Percentiles rank a stretch among this genome's conserved stretches.
Conservation (phyloP, 2,888 invertebrate species). For the Melanchra persicariae region DNA sequence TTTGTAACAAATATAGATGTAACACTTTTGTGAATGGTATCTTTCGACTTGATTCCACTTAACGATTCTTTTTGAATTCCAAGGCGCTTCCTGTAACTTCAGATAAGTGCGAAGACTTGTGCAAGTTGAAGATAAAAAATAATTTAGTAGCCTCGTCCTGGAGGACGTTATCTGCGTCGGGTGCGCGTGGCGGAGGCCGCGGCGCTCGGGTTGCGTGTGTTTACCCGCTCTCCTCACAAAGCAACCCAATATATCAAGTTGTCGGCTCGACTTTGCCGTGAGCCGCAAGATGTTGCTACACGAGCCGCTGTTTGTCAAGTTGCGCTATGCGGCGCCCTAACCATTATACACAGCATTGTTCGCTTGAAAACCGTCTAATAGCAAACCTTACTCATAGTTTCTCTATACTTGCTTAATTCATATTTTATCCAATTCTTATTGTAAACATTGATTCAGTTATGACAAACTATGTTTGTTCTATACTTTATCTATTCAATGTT, state of each 20-base stretch:
- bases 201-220: conserved; percentile 75
- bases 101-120: conserved; percentile 75
- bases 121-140: conserved; percentile 83
- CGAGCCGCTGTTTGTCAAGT: conserved; percentile 83
- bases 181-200: conserved; percentile 57
- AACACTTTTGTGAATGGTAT: conserved; percentile 10
- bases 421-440: conserved; percentile 41
- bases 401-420: conserved; percentile 28
- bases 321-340: conserved; percentile 72
- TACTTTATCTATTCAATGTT: conserved; percentile 7
- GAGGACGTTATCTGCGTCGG: conserved; percentile 77
- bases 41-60: conserved; percentile 30
- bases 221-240: conserved; percentile 84
- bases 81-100: conserved; percentile 63
- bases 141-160: conserved; percentile 81
- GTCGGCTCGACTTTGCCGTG: conserved; percentile 81
- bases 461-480: background rate
- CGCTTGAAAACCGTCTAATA: conserved; percentile 66
- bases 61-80: conserved; percentile 46
- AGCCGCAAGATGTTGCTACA: conserved; percentile 81
- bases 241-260: conserved; percentile 88
- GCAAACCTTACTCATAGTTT: conserved; percentile 56
- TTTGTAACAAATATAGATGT: conserved; percentile 18
- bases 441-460: conserved; percentile 1
- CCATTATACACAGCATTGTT: conserved; percentile 71